Percentiles rank a stretch among this genome's conserved stretches.
Evolutionary conservation across 2,888 invertebrate genomes (phyloP).

Genomic region (Cylloceria caligata): DNA sequence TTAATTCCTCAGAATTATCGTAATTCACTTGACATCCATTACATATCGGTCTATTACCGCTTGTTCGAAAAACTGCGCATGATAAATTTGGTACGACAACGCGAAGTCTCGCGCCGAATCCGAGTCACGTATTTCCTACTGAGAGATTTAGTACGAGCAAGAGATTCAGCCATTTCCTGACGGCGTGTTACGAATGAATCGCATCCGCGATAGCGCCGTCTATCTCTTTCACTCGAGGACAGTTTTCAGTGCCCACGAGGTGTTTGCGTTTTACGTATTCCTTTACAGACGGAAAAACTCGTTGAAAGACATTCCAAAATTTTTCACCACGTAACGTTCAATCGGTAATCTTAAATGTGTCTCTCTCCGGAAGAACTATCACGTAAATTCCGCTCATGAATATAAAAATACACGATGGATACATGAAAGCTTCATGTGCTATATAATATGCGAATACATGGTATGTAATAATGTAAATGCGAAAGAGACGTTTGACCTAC

Average conservation of each 20-base stretch:
- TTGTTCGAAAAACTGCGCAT: constrained; percentile 7
- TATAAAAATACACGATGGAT: background rate
- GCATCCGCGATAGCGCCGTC: constrained; percentile 72
- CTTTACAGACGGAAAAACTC: constrained; percentile 15
- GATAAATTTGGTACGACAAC: constrained; percentile 25
- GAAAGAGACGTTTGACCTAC: constrained; percentile 36
- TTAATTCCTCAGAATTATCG: background rate
- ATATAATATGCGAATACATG: constrained; percentile 17
- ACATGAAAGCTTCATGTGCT: background rate
- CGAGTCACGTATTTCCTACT: constrained; percentile 18
- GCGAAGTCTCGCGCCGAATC: constrained; percentile 7
- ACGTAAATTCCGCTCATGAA: background rate
- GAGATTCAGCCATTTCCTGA: constrained; percentile 31
- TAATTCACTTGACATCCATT: background rate
- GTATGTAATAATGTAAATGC: constrained; percentile 25
- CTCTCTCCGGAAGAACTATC: background rate
- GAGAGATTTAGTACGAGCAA: constrained; percentile 27
- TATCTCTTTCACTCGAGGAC: constrained; percentile 62
- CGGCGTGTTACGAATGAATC: constrained; percentile 71
- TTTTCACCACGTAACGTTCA: background rate
- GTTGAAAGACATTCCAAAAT: background rate
- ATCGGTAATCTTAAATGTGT: constrained; percentile 2
- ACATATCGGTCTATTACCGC: background rate
- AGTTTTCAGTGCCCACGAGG: constrained; percentile 17
- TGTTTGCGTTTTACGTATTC: background rate